Evolutionary conservation across 92 coral and sea anemone genomes (phyloP), one percentile per base, ranked within the genome.

Genomic region (Zoanthus sansibaricus): DNA sequence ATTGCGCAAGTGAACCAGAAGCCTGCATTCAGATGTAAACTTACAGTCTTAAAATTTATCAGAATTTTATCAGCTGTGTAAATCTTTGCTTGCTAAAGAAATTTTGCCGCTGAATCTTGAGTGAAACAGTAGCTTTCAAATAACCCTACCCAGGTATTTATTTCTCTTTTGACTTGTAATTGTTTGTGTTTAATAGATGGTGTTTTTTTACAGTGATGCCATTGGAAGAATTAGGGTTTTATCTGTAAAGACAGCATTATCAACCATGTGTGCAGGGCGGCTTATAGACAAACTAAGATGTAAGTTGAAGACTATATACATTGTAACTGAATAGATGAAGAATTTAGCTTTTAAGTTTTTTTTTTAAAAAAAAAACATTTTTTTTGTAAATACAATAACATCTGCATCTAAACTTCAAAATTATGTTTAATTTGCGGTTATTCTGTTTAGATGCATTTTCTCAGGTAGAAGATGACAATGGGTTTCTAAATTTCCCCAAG

Each of bases 221-320:
- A 97, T 95, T 74, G 99, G 98, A 9, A 93, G 98, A 74, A 95
- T 97, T 46, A 68, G 98, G 79, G 99, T 97, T 45, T 88, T 97
- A 76, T 97, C 98, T 12, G 99, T 97, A 45, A 97, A 97, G 92
- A 96, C 99, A 49, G 97, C 99, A 20, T 91, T 97, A 30, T 97
- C 99, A 5, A 91, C 98, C 45, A 83, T 97, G 66, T 97, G 99
- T 85, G 95, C 95, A 78, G 99, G 99, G 17, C 87, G 99, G 75
- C 90, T 95, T 75, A 95, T 97, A 9, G 99, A 97, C 84, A 97
- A 97, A 79, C 84, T 97, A 14, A 95, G 98, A 97, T 97, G 99
- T 97, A 93, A 93, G 99, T 61, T 42, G 9, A 9, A n/a, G 55
- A 4, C n/a, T 9, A 13, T 6, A 42, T 47, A 37, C 31, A 25